Conservation (phyloP, 2,888 invertebrate species). For the Drosophila pegasa region DNA sequence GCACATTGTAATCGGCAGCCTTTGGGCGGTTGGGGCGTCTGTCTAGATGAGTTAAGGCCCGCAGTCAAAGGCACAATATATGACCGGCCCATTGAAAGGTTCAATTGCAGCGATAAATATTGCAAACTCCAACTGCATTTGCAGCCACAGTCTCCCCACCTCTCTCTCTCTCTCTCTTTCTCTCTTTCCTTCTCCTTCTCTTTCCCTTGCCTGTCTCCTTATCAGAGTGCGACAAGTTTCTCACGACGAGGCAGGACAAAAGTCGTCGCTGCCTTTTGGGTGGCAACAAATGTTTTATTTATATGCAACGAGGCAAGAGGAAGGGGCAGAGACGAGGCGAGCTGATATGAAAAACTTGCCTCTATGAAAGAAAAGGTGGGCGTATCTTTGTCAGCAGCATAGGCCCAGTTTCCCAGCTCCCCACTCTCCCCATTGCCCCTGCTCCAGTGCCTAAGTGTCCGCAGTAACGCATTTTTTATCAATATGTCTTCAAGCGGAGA, state of each 20-base stretch:
- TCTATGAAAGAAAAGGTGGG: constrained; percentile 41
- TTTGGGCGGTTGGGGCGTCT: constrained; percentile 8
- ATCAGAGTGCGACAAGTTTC: constrained; percentile 51
- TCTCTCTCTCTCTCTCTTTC: background rate
- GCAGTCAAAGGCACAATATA: constrained; percentile 44
- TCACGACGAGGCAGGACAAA: constrained; percentile 53
- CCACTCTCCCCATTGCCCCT: constrained; percentile 30
- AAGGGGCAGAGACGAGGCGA: constrained; percentile 8
- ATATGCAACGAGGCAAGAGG: constrained; percentile 33
- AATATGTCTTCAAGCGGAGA: constrained; percentile 41
- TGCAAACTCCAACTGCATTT: constrained; percentile 48
- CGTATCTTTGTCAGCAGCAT: constrained; percentile 47
- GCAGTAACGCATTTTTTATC: constrained; percentile 44
- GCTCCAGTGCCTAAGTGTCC: constrained; percentile 10
- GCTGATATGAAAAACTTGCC: constrained; percentile 41
- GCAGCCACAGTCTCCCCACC: background rate
- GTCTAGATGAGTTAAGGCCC: constrained; percentile 40
- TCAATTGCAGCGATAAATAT: constrained; percentile 76
- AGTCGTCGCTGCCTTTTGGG: constrained; percentile 42
- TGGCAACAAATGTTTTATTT: constrained; percentile 61
- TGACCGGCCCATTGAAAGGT: constrained; percentile 60
- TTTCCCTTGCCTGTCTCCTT: constrained; percentile 39
- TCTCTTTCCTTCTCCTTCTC: background rate
- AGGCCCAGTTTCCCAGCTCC: constrained; percentile 35
- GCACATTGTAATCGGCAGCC: constrained; percentile 2